These are phyloP conservation scores for Asarcornis scutulata DNA, from an alignment of 2,113 vertebrate species.

Conservation along the genomic window DNA sequence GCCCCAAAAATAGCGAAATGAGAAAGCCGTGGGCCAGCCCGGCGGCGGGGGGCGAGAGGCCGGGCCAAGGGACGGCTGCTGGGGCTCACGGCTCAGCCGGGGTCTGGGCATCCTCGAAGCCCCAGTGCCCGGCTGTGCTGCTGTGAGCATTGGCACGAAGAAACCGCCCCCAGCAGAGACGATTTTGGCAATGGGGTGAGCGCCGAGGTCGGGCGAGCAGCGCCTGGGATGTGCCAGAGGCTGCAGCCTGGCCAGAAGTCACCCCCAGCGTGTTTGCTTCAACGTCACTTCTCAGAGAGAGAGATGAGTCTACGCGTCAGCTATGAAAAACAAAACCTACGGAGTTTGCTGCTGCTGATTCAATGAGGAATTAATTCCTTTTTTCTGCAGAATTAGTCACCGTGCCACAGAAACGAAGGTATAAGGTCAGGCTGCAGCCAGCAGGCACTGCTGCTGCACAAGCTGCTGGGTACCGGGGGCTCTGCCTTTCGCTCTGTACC, in stretches of 20 bases:
- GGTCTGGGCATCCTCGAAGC: background rate
- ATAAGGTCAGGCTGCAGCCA: background rate
- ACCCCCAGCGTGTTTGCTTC: background rate
- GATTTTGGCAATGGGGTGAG: too few relatives aligned
- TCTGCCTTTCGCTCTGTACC: background rate
- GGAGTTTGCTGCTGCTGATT: slow-evolving; percentile 24
- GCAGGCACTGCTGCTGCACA: background rate
- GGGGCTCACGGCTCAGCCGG: background rate
- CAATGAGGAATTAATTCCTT: slow-evolving; percentile 47
- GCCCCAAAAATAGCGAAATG: slow-evolving; percentile 21
- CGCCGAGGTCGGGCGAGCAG: too few relatives aligned
- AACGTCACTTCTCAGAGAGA: slow-evolving; percentile 38
- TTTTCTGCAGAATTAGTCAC: slow-evolving; percentile 51
- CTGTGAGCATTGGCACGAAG: background rate
- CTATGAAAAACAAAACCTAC: slow-evolving; percentile 49
- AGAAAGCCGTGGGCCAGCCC: background rate
- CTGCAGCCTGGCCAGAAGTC: background rate
- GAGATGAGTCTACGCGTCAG: background rate
- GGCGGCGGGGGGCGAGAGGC: background rate
- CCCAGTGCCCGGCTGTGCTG: fast-evolving
- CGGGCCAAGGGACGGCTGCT: background rate
- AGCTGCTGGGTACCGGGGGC: fast-evolving
- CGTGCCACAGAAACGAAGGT: background rate
- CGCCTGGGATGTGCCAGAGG: background rate
- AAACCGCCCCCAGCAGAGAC: background rate